These are phyloP conservation scores for Keiferia lycopersicella DNA, from an alignment of 2,888 invertebrate species.

Conservation along the genomic window DNA sequence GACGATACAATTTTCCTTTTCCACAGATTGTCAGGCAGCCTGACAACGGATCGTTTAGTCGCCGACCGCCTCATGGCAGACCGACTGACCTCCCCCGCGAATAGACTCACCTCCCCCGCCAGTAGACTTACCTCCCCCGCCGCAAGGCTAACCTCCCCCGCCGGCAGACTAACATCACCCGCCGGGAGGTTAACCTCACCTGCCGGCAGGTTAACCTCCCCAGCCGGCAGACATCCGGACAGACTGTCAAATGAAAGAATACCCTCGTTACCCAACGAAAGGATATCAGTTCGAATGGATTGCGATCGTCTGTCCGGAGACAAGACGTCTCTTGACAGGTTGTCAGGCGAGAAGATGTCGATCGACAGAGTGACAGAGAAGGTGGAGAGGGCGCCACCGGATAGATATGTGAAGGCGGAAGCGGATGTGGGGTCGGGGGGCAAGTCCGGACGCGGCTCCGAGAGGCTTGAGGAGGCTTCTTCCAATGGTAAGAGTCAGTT, in stretches of 20 bases:
- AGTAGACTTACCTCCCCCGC: slow-evolving; percentile 40
- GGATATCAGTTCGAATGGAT: background rate
- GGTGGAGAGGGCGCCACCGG: slow-evolving; percentile 30
- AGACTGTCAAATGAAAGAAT: slow-evolving; percentile 26
- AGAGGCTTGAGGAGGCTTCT: slow-evolving; percentile 61
- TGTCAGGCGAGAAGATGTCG: slow-evolving; percentile 28
- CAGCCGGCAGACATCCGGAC: slow-evolving; percentile 33
- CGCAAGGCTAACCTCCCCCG: slow-evolving; percentile 38
- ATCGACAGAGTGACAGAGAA: slow-evolving; percentile 39
- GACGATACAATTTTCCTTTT: slow-evolving; percentile 5
- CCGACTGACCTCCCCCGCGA: slow-evolving; percentile 35
- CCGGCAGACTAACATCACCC: slow-evolving; percentile 34
- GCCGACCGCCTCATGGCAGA: slow-evolving; percentile 38
- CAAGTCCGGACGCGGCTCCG: slow-evolving; percentile 60
- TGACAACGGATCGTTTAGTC: slow-evolving; percentile 39
- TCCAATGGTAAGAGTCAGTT: slow-evolving; percentile 57
- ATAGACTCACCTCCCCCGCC: slow-evolving; percentile 32
- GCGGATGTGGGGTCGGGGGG: slow-evolving; percentile 70
- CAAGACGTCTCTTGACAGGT: slow-evolving; percentile 42
- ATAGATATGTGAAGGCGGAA: slow-evolving; percentile 63
- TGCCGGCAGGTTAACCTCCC: slow-evolving; percentile 34
- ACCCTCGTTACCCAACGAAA: background rate
- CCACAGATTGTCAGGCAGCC: slow-evolving; percentile 36
- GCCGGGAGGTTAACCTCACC: slow-evolving; percentile 35
- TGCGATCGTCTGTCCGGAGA: slow-evolving; percentile 31